Base-by-base conservation (phyloP, 2,888 invertebrate genomes). In the Cataglyphis albicans region DNA sequence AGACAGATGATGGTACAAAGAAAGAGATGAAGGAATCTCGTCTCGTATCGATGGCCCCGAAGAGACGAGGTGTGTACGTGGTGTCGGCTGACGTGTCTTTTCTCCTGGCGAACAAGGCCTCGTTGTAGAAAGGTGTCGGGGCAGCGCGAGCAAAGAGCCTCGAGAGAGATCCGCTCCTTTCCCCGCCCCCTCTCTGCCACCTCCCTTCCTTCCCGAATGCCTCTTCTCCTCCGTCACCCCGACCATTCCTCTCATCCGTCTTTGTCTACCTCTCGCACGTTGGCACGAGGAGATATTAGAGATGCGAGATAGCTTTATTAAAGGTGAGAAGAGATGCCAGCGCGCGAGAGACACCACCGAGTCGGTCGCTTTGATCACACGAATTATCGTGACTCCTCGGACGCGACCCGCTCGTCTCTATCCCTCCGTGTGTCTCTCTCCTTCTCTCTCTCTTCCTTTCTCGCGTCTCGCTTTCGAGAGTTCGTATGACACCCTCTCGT, bases 221-320 rank as follows among this genome's bases (percentile, higher is more conserved):
- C 7, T 52, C 63, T 57, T 67, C 73, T 63, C 64, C 38, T 55
- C 38, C 64, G 59, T 15, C 52, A 5, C 59, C 64, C n/a, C 15
- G 52, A 12, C 15, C 57, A 29, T 21, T 81, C 74, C 57, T 65
- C 68, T 29, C 78, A 88, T 86, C 87, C 86, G 86, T 86, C 85
- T 84, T 88, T 85, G 84, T 86, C 86, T 86, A 83, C 80, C 84
- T 85, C 90, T 87, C 88, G 87, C 89, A 88, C 87, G 81, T 81
- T 75, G 86, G 82, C 78, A 67, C 74, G 84, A 84, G 75, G 81
- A 89, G 90, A 91, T 92, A 92, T 92, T 91, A 91, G 91, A 93
- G 93, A 93, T 93, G 90, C 81, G 84, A 92, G 93, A 93, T 93
- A 93, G 90, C 89, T 93, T 93, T 93, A 93, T 93, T 92, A 91